Evolutionary conservation across 1,140 invertebrate species (phyloP), one percentile per base, ranked within the genome.

Genomic region (Cepaea nemoralis): DNA sequence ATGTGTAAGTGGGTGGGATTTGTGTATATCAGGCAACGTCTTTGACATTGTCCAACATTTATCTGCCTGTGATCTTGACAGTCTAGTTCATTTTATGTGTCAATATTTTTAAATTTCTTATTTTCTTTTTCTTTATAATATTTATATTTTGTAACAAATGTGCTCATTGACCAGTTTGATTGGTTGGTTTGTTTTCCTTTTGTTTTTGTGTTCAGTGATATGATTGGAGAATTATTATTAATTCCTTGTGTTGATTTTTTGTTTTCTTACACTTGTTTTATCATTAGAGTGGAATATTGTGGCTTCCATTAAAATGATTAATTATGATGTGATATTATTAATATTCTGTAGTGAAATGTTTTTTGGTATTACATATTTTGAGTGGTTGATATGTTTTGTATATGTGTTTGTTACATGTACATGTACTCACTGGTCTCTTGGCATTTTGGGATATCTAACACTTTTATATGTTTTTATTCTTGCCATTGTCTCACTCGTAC

Each of bases 31-130:
- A 22, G 40, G 12, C 27, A 66, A 55, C 45, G 42, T 45, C 75
- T 74, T 74, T 74, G 75, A 77, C 75, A 77, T 77, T 77, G 75
- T 77, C 75, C 75, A 37, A 74, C 50, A 50, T 74, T 77, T 77
- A 77, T 77, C 37, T 77, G 75, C 75, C 75, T 77, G 75, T 77
- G 75, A 12, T 77, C 75, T 63, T 63, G 50, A 77, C 37, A 77
- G 40, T 77, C 75, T 77, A 77, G 50, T 77, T 63, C 66, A 8
- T 63, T 63, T 77, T 63, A 27, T 48, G 8, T 50, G 33, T 37
- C 35, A 48, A 55, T 77, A 48, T 48, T 14, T 33, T 33, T 35
- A 35, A 14, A 27, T 27, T 6, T 50, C 33, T 63, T 3, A 24
- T 10, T 59, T 2, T 63, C 16, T 59, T 3, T 77, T 59, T 35